These are phyloP conservation scores for Sarcophaga carnaria DNA, from an alignment of 2,888 invertebrate species.

Conservation along the genomic window DNA sequence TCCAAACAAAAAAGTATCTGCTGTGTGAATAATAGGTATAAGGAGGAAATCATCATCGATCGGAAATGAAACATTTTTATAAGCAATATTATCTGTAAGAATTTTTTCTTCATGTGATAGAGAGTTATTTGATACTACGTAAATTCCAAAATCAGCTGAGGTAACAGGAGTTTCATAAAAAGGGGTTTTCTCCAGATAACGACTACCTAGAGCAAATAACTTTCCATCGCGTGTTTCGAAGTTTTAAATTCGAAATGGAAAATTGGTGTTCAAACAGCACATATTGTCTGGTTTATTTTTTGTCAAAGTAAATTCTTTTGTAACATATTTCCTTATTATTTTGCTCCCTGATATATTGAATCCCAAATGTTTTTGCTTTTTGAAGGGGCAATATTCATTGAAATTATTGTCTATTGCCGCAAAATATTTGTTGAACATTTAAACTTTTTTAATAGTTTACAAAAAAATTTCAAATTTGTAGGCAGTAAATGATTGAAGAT, in stretches of 20 bases:
- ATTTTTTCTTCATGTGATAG: background rate
- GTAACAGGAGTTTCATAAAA: background rate
- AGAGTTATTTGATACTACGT: conserved; percentile 29
- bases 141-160: conserved; percentile 20
- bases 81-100: conserved; percentile 10
- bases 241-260: background rate
- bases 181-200: too few relatives aligned
- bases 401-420: conserved; percentile 17
- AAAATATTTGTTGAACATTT: conserved; percentile 18
- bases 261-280: background rate
- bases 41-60: too few relatives aligned
- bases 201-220: conserved; percentile 24
- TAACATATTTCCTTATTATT: background rate
- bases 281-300: background rate
- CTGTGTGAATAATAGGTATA: too few relatives aligned
- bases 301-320: conserved; percentile 7
- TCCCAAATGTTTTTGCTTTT: conserved; percentile 14
- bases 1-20: too few relatives aligned
- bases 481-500: background rate
- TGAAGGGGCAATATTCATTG: background rate
- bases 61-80: background rate
- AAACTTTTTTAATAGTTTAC: background rate
- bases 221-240: conserved; percentile 26
- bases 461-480: conserved; percentile 20
- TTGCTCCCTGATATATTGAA: background rate